Evolutionary conservation across 2,888 invertebrate species (phyloP).

Genomic region (Pterostichus madidus): DNA sequence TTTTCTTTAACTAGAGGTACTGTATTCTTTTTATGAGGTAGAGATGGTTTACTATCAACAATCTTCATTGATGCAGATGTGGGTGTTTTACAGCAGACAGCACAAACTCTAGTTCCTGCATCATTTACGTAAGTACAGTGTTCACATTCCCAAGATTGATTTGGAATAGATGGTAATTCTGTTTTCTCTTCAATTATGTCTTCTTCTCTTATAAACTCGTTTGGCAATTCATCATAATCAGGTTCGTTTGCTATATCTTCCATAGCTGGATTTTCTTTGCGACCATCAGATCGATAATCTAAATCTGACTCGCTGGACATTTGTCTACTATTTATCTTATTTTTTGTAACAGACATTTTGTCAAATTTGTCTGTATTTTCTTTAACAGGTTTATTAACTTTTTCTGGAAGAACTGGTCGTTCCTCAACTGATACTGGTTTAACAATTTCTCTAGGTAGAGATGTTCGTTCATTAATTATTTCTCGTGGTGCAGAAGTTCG

Average conservation of each 20-base stretch:
- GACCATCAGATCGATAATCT: conserved; percentile 72
- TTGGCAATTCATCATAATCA: conserved; percentile 69
- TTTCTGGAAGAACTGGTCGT: conserved; percentile 58
- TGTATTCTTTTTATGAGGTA: conserved; percentile 45
- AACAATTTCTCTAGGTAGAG: conserved; percentile 52
- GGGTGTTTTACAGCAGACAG: conserved; percentile 92
- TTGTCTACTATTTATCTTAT: conserved; percentile 42
- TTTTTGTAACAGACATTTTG: conserved; percentile 27
- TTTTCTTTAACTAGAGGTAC: conserved; percentile 20
- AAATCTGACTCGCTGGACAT: conserved; percentile 73
- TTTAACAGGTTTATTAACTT: conserved; percentile 12
- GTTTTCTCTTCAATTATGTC: conserved; percentile 73
- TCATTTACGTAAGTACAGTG: conserved; percentile 95
- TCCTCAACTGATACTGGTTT: conserved; percentile 61
- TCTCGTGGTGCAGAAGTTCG: conserved; percentile 46
- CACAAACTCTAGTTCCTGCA: conserved; percentile 87
- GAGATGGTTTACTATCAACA: conserved; percentile 63
- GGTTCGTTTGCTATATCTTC: conserved; percentile 61
- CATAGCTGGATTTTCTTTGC: conserved; percentile 69
- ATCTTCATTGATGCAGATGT: conserved; percentile 73
- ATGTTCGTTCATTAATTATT: conserved; percentile 43
- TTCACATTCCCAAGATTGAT: conserved; percentile 89
- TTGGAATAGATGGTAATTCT: conserved; percentile 79
- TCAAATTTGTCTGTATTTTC: conserved; percentile 31
- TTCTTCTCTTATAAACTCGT: conserved; percentile 68